phyloP scores from a whole-genome alignment of 2,888 invertebrate genomes.

The Oxystoma pomonae region DNA sequence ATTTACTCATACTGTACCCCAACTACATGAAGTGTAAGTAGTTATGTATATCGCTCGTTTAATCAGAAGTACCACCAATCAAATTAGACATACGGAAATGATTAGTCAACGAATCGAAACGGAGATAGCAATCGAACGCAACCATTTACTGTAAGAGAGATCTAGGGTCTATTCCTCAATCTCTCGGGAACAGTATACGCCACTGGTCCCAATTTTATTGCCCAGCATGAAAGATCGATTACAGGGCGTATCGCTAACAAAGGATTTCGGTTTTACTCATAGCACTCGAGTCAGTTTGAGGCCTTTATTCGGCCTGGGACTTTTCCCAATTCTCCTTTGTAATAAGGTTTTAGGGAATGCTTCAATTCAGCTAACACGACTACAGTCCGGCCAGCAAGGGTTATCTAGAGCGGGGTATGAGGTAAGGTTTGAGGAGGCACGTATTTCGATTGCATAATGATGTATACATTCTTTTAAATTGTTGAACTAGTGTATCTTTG shows the following conservation, averaged over 20 bases:
- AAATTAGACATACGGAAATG: neutral
- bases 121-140: neutral
- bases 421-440: no score
- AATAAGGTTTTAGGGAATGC: slow-evolving; percentile 10
- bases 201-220: slow-evolving; percentile 24
- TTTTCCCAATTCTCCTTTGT: slow-evolving; percentile 15
- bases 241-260: slow-evolving; percentile 24
- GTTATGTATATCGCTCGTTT: no score
- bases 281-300: slow-evolving; percentile 19
- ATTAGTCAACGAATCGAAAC: neutral
- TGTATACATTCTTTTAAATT: no score
- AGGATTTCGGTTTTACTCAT: slow-evolving; percentile 27
- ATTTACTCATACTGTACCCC: no score
- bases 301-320: slow-evolving; percentile 20
- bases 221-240: slow-evolving; percentile 25
- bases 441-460: no score
- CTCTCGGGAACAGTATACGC: slow-evolving; percentile 24
- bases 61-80: no score
- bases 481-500: no score
- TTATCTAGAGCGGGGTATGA: no score
- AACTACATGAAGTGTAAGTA: no score
- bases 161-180: slow-evolving; percentile 16
- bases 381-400: no score
- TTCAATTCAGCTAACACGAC: no score
- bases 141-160: neutral